Evolutionary conservation across 2,888 invertebrate genomes (phyloP), one percentile per base, ranked within the genome.

Genomic region (Nycteola revayana): DNA sequence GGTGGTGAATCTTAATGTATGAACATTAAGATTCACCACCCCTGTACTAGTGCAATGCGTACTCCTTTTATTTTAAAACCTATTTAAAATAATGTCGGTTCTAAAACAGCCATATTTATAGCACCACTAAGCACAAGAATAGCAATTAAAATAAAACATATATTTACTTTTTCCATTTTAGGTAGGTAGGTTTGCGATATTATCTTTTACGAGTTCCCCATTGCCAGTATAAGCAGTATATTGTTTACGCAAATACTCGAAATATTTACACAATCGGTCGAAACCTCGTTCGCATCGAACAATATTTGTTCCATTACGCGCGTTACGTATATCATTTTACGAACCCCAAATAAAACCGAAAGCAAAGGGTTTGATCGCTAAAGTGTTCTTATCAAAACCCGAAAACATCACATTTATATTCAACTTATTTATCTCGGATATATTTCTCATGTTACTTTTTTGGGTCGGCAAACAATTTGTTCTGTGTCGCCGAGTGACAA

Each of bases 141-240:
- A n/a, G n/a, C n/a, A n/a, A n/a, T n/a, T n/a, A n/a, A n/a, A n/a
- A n/a, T n/a, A n/a, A n/a, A n/a, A n/a, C n/a, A n/a, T n/a, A n/a
- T n/a, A n/a, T n/a, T n/a, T n/a, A n/a, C n/a, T n/a, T n/a, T n/a
- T n/a, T n/a, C n/a, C n/a, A n/a, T n/a, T n/a, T n/a, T n/a, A n/a
- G n/a, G n/a, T n/a, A n/a, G n/a, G n/a, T n/a, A n/a, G n/a, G n/a
- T n/a, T 47, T 49, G 43, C 44, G 40, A 34, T 43, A 53, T 58
- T 56, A 49, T 55, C 52, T 43, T 59, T 60, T 56, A 57, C 49
- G 46, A 50, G 42, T 49, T 49, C 32, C 34, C 32, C 34, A 41
- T 27, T 32, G 32, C 41, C 40, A 55, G 43, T 36, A 18, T 49
- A 49, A 24, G 9, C 36, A 35, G 25, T 53, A 41, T 28, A 41